Base-by-base conservation (phyloP, 2,888 invertebrate genomes). In the Eristalis intricaria region DNA sequence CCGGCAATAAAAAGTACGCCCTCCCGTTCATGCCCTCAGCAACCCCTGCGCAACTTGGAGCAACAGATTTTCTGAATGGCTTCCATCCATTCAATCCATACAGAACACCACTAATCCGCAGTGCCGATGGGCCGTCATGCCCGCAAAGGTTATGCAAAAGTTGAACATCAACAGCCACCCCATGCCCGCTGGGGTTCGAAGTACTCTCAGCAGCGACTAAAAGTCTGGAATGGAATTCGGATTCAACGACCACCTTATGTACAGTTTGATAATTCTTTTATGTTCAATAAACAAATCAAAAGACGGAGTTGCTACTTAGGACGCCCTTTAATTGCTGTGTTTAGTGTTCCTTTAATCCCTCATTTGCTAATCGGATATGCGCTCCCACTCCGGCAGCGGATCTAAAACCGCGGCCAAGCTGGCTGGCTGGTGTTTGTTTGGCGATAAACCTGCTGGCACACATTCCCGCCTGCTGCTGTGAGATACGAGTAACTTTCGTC, bases 1-100 rank as follows among this genome's bases (percentile, higher is more conserved):
- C 13, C 26, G 60, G 26, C 26, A 23, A 29, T 60, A 60, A 81
- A 61, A 61, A 40, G 50, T 11, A 71, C 40, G 11, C 58, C 43
- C 43, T 64, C 22, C 23, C n/a, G 4, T 60, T 19, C 4, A 26
- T 32, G 8, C 50, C 26, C 13, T n/a, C 29, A n/a, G 15, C 29
- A 7, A 11, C 61, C n/a, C 22, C 29, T 10, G 56, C 88, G 90
- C 29, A 4, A 29, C 5, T 32, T 90, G 90, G 91, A 92, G 92
- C 92, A 92, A 92, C 92, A 92, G 92, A 92, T 92, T 92, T 92
- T 90, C 92, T 91, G 89, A 92, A 92, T 91, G 92, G 90, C 90
- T 90, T 90, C 92, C 91, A 92, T 92, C 92, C 91, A 50, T 50
- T 50, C 50, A 19, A 19, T 50, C 83, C 90, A 82, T 71, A 82